Conservation (phyloP, 1,140 invertebrate species). For the Penaeus vannamei region DNA sequence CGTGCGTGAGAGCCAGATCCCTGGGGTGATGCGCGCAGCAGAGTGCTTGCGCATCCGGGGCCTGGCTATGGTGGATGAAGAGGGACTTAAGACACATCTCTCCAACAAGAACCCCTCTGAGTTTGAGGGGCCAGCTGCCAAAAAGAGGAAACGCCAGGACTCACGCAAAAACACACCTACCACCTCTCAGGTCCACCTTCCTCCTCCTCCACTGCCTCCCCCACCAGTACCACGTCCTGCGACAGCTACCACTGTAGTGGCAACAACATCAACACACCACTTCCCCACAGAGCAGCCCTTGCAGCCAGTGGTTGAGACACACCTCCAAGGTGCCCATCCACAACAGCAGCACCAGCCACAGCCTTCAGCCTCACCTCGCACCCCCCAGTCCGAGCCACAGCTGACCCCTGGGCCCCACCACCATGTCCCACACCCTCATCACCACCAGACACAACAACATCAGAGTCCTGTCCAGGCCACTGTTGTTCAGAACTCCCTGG, state of each 20-base stretch:
- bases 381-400: conserved; percentile 5
- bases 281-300: not conserved
- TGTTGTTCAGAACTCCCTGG: not conserved
- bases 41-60: conserved; percentile 62
- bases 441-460: not conserved
- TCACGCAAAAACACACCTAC: not conserved
- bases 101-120: not conserved
- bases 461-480: not conserved
- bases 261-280: conserved; percentile 35
- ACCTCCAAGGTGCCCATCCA: conserved; percentile 4
- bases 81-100: not conserved
- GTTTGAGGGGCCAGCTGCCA: too few relatives aligned
- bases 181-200: conserved; percentile 10
- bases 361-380: not conserved
- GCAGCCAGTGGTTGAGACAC: conserved; percentile 28
- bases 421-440: conserved; percentile 18
- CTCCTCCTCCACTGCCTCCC: not conserved
- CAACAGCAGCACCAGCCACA: conserved; percentile 26
- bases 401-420: conserved; percentile 10
- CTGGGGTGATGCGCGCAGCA: conserved; percentile 58
- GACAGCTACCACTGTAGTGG: conserved; percentile 13
- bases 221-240: conserved; percentile 4
- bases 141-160: conserved; percentile 4
- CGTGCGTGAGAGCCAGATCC: conserved; percentile 59
- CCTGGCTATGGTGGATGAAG: conserved; percentile 60